These are phyloP conservation scores for Poeciliopsis turrubarensis DNA, from an alignment of 2,113 vertebrate genomes.

Conservation along the genomic window DNA sequence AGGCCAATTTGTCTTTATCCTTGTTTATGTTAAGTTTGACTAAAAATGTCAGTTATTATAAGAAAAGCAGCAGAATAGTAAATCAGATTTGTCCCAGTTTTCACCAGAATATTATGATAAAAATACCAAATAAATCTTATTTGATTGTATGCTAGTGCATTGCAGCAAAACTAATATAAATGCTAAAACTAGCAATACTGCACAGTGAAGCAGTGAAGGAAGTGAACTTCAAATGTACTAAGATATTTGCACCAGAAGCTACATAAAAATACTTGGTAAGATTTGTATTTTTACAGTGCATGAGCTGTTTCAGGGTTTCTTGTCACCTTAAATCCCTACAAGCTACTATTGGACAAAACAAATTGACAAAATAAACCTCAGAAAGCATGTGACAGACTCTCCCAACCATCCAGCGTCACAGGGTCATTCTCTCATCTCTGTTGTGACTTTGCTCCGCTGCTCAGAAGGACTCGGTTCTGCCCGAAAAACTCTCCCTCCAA, in stretches of 20 bases:
- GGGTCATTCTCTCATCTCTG: background rate
- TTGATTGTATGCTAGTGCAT: no score
- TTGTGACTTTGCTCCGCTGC: constrained; percentile 26
- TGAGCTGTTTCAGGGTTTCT: no score
- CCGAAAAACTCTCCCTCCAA: constrained; percentile 9
- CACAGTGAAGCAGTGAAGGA: no score
- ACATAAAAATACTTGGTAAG: no score
- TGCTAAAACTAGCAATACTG: no score
- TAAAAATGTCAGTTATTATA: background rate
- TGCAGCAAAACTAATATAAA: background rate
- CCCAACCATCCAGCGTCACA: background rate
- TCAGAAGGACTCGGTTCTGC: constrained; percentile 35
- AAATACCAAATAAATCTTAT: no score
- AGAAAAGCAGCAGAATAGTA: background rate
- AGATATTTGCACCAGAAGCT: no score
- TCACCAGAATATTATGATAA: no score
- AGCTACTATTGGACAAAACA: no score
- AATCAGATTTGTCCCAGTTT: background rate
- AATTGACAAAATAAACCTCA: background rate
- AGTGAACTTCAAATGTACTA: no score
- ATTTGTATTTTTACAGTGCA: no score
- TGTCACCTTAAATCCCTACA: no score
- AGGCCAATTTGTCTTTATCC: background rate
- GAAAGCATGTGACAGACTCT: background rate
- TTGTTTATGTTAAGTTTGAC: background rate